phyloP scores from a whole-genome alignment of 2,888 invertebrate genomes.

The Carterocephalus palaemon region DNA sequence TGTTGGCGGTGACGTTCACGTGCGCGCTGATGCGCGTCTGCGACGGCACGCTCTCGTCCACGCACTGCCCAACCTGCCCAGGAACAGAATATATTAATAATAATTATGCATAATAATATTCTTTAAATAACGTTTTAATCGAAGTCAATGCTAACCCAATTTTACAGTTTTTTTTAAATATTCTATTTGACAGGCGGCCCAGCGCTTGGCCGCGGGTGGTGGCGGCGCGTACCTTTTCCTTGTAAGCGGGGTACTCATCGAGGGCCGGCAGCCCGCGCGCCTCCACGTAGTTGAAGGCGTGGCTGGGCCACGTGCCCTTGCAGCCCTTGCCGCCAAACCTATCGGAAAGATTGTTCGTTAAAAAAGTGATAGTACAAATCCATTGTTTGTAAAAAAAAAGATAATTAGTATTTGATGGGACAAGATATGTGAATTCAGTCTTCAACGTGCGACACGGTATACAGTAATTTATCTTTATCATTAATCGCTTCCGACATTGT shows the following conservation, averaged over 20 bases:
- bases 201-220: too few species aligned
- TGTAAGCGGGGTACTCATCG: conserved; percentile 51
- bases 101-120: neutral
- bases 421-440: too few species aligned
- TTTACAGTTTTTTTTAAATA: too few species aligned
- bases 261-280: conserved; percentile 52
- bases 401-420: too few species aligned
- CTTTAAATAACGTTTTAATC: conserved; percentile 1
- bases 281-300: conserved; percentile 57
- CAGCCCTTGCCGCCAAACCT: conserved; percentile 59
- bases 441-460: too few species aligned
- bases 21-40: conserved; percentile 60
- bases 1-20: conserved; percentile 57
- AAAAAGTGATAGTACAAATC: too few species aligned
- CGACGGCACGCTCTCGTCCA: conserved; percentile 41
- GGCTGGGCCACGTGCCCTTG: conserved; percentile 57
- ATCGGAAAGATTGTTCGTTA: conserved; percentile 5
- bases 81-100: too few species aligned
- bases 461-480: too few species aligned
- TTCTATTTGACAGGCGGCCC: too few species aligned
- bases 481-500: neutral
- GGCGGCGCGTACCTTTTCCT: conserved; percentile 50
- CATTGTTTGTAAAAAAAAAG: too few species aligned
- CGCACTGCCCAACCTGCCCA: conserved; percentile 48
- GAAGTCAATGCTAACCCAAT: too few species aligned